Conservation (phyloP, 2,888 invertebrate species). For the Zeuzera pyrina region DNA sequence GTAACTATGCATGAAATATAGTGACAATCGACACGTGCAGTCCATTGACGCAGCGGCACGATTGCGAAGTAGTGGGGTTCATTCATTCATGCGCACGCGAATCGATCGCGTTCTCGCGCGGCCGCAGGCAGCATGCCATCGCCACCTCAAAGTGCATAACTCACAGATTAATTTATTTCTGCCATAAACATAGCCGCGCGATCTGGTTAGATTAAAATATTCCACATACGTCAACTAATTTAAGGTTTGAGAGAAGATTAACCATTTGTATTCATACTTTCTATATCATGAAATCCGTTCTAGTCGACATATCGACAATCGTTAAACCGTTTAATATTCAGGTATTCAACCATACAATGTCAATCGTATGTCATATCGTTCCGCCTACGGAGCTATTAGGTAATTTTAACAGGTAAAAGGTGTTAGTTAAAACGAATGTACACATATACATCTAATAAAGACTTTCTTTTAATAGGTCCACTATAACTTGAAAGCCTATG, state of each 20-base stretch:
- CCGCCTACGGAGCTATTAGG: conserved; percentile 36
- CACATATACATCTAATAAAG: too few species aligned
- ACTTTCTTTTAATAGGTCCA: too few species aligned
- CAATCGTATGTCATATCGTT: conserved; percentile 31
- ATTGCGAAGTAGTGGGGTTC: conserved; percentile 37
- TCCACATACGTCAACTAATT: too few species aligned
- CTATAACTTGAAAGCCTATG: too few species aligned
- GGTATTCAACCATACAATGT: conserved; percentile 28
- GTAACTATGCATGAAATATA: too few species aligned
- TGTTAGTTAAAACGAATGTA: conserved; percentile 25
- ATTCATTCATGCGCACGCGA: conserved; percentile 53
- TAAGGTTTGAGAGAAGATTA: too few species aligned
- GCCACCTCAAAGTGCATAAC: conserved; percentile 30
- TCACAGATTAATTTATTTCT: conserved; percentile 24
- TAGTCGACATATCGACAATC: conserved; percentile 25
- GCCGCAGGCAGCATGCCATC: conserved; percentile 20
- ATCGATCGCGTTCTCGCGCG: conserved; percentile 28
- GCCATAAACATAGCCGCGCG: conserved; percentile 34
- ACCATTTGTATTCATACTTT: too few species aligned
- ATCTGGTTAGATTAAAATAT: too few species aligned
- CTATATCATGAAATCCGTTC: too few species aligned
- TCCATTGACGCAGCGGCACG: conserved; percentile 43
- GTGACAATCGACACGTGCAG: conserved; percentile 58
- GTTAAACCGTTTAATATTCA: conserved; percentile 18
- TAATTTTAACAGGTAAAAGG: not conserved